A percentile compares a stretch with the other conserved stretches of the same genome.
Conservation (phyloP, 2,797 vertebrate genomes). For the Rhincodon typus region DNA sequence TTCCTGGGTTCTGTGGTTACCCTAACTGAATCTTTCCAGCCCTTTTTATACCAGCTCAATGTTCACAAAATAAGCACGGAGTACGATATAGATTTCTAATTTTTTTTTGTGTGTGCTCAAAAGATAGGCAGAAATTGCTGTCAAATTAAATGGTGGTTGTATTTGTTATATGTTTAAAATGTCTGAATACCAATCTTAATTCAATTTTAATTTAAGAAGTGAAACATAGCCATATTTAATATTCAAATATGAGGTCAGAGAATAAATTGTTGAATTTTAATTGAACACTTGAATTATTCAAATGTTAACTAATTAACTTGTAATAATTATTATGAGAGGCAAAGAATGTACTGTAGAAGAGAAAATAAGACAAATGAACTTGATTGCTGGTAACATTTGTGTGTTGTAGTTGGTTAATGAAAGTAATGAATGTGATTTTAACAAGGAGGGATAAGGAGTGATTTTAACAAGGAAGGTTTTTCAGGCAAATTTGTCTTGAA, state of each 20-base stretch:
- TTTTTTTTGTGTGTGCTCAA: neutral
- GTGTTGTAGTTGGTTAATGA: neutral
- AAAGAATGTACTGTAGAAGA: too few relatives aligned
- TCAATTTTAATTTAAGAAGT: neutral
- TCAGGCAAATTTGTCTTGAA: neutral
- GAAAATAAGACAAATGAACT: neutral
- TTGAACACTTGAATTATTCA: neutral
- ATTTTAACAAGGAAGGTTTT: neutral
- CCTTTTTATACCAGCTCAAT: neutral
- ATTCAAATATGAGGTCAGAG: neutral
- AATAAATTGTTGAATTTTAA: neutral
- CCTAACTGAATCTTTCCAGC: neutral
- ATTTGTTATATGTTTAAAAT: neutral
- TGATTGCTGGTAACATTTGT: neutral
- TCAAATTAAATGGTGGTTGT: too few relatives aligned
- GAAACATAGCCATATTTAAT: neutral
- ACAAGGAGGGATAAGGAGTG: neutral
- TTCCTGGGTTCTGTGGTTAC: neutral
- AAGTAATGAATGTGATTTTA: neutral
- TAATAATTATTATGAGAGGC: neutral
- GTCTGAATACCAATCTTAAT: neutral
- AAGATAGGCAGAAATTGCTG: too few relatives aligned
- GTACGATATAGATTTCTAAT: too few relatives aligned
- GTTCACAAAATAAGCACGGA: neutral
- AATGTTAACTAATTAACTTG: neutral